Base-by-base conservation (phyloP, 2,797 vertebrate genomes). In the Garrulus glandarius region DNA sequence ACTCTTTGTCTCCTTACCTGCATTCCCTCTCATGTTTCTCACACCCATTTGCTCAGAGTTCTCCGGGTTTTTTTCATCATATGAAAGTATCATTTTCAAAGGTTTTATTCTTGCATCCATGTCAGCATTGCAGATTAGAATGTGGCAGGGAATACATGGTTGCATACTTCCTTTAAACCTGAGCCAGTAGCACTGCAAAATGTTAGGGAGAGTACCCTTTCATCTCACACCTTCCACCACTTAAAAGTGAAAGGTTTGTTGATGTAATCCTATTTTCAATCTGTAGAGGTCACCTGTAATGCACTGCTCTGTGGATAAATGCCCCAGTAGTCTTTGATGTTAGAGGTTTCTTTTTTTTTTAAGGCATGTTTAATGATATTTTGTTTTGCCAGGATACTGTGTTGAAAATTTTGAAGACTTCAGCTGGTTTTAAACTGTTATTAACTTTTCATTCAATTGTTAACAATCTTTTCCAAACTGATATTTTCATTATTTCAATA, bases 181-280 rank as follows among this genome's bases (percentile, higher is more conserved):
- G 98, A 98, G 97, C 97, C 97, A 97, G 92, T 97, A 95, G 96
- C 94, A 81, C 94, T 95, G 95, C 83, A 84, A 92, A 97, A 92
- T 78, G 72, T 97, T 93, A 96, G 81, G 88, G 92, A 93, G 91
- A 96, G 67, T 68, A 76, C 77, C 92, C 98, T 98, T 98, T 98
- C 97, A 98, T 98, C 97, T 98, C 89, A 53, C 75, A 94, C 85
- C 77, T 60, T 95, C 53, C 86, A 90, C 91, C 83, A 92, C 97
- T 98, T 98, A 97, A 97, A 98, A 98, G 96, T 91, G 92, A 96
- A 97, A 93, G 60, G 93, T 96, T 97, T 98, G 96, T 98, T 98
- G 97, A 98, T 98, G 97, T 98, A 98, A 98, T 98, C 98, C 98
- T 98, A 96, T 97, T 98, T 98, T 97, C 92, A 98, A 94, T 97